These are phyloP conservation scores for Trichoplusia ni DNA, from an alignment of 1,140 invertebrate genomes.

Conservation along the genomic window DNA sequence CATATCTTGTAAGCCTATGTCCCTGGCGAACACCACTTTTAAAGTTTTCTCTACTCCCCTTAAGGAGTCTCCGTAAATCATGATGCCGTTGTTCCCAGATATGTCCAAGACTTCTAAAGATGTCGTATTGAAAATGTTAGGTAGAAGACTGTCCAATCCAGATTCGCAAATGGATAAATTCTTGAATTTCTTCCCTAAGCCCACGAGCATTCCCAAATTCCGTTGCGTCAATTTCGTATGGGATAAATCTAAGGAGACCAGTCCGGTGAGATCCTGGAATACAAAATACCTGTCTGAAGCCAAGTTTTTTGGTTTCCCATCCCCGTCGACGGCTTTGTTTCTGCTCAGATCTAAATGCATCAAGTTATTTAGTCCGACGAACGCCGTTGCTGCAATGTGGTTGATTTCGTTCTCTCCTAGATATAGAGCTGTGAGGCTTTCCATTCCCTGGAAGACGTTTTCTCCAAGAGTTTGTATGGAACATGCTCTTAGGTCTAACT, in stretches of 20 bases:
- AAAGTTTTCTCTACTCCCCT: conserved; percentile 70
- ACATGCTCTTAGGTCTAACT: conserved; percentile 82
- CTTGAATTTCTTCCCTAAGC: conserved; percentile 63
- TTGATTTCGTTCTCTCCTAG: conserved; percentile 80
- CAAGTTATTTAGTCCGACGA: conserved; percentile 63
- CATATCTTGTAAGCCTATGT: conserved; percentile 64
- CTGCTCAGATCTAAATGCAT: conserved; percentile 81
- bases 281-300: conserved; percentile 43
- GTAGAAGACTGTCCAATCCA: conserved; percentile 57
- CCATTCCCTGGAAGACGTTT: conserved; percentile 72
- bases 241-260: conserved; percentile 80
- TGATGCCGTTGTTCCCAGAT: conserved; percentile 72
- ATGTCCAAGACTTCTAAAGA: conserved; percentile 78
- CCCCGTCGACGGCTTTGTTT: conserved; percentile 60
- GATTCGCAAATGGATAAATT: conserved; percentile 81
- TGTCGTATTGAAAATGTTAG: conserved; percentile 68
- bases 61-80: conserved; percentile 44
- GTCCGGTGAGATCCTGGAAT: conserved; percentile 61
- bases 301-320: conserved; percentile 53
- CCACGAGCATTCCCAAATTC: conserved; percentile 61
- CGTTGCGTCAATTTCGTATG: conserved; percentile 70
- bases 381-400: conserved; percentile 65
- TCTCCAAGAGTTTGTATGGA: conserved; percentile 72
- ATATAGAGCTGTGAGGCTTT: conserved; percentile 72
- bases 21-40: conserved; percentile 75